Evolutionary conservation across 2,113 vertebrate genomes (phyloP), one percentile per base, ranked within the genome.

Genomic region (Symphodus melops): DNA sequence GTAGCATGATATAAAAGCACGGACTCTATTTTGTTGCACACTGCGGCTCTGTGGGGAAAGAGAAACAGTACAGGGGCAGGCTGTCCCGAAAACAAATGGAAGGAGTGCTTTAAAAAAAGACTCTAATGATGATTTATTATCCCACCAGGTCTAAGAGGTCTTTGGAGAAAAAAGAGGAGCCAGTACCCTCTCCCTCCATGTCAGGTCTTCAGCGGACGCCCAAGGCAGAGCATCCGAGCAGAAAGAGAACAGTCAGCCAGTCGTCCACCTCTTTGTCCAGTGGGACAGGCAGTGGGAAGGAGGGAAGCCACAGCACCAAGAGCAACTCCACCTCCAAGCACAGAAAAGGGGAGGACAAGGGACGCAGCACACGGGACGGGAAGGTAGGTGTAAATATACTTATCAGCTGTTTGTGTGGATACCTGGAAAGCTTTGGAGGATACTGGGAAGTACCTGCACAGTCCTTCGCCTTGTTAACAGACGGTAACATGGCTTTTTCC

Each of bases 191-290:
- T 72, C 97, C 98, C 23, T 96, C 95, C 73, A 95, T 96, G 13
- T 89, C 94, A 1, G 92, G 87, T 60, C 92, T 92, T 33, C 96
- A 96, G 92, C 96, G 97, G 83, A 96, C 96, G 14, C 83, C 95
- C 37, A 98, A 98, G 90, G 89, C 94, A 4, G 98, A 99, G 3
- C 97, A 98, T 11, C 82, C 94, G 21, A 95, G 96, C 55, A 93
- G 97, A 37, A 99, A 98, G 92, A 95, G 97, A 90, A 98, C 97
- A 0, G 86, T 94, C 77, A 99, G 96, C 87, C 97, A 97, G 75
- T 98, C 97, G 0, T 98, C 98, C 9, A 95, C 95, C 49, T 92
- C 97, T 0, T 93, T 98, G 79, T 96, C 96, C 61, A 95, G 93
- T 58, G 95, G 88, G 72, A 95, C 94, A 73, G 94, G 91, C 16